Evolutionary conservation across 2,113 vertebrate species (phyloP).

Genomic region (Calypte anna): DNA sequence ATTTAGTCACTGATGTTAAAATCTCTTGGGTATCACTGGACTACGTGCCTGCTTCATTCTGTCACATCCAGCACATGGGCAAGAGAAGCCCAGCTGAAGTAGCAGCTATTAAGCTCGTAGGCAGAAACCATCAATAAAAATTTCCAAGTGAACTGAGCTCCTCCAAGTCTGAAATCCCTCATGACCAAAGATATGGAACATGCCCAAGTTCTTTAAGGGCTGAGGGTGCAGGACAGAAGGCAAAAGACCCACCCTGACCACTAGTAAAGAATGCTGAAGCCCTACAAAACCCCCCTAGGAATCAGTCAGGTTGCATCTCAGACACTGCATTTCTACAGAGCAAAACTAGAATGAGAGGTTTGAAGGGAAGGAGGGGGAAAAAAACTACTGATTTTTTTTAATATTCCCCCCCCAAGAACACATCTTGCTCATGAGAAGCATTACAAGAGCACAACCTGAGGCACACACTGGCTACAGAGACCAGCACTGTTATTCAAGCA

Average conservation of each 20-base stretch:
- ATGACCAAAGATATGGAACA: not conserved
- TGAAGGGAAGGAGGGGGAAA: not conserved
- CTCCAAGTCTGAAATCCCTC: not conserved
- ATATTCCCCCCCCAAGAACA: not conserved
- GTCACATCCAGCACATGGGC: not conserved
- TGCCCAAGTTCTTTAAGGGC: fast-evolving
- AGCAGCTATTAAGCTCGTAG: not conserved
- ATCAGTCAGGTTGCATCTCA: not conserved
- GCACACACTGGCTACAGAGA: not conserved
- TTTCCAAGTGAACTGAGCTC: not conserved
- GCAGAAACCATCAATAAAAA: not conserved
- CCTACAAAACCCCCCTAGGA: not conserved
- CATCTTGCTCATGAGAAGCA: not conserved
- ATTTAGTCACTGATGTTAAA: not conserved
- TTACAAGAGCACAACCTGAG: not conserved
- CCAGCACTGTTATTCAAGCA: not conserved
- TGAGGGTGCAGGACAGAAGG: fast-evolving
- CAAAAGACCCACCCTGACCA: not conserved
- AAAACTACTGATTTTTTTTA: not conserved
- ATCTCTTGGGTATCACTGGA: not conserved
- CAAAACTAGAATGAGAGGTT: not conserved
- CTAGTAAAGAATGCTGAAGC: not conserved
- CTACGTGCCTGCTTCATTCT: not conserved
- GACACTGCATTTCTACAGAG: not conserved
- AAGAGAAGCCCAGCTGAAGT: not conserved